A percentile compares a stretch with the other conserved stretches of the same genome.
Evolutionary conservation across 2,113 vertebrate genomes (phyloP).

Genomic region (Burhinus oedicnemus): DNA sequence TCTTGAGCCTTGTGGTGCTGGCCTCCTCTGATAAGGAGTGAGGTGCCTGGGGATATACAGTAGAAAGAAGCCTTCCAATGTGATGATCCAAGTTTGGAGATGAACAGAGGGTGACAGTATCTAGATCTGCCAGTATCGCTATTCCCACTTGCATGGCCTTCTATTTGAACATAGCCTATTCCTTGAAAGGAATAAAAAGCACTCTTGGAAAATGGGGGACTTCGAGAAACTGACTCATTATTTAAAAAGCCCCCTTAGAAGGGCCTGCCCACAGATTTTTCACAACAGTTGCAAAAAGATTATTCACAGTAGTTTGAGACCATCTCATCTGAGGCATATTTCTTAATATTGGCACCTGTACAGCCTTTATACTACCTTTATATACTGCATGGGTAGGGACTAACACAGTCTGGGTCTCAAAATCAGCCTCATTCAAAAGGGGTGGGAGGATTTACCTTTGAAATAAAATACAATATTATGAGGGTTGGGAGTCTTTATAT

Average conservation of each 20-base stretch:
- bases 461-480: not conserved
- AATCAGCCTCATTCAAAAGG: not conserved
- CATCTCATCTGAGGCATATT: not conserved
- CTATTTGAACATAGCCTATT: not conserved
- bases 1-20: fast-evolving
- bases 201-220: not conserved
- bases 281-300: not conserved
- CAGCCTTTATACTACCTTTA: not conserved
- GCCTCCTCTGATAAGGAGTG: not conserved
- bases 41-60: not conserved
- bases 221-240: not conserved
- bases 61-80: not conserved
- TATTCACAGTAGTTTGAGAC: not conserved
- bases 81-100: not conserved
- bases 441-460: not conserved
- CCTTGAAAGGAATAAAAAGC: not conserved
- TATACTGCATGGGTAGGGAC: not conserved
- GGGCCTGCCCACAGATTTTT: not conserved
- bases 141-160: not conserved
- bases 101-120: not conserved
- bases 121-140: not conserved
- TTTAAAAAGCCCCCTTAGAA: not conserved
- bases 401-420: not conserved
- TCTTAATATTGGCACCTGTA: not conserved
- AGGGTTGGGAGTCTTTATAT: not conserved